Evolutionary conservation across 2,113 vertebrate species (phyloP).

Genomic region (Condylura cristata): DNA sequence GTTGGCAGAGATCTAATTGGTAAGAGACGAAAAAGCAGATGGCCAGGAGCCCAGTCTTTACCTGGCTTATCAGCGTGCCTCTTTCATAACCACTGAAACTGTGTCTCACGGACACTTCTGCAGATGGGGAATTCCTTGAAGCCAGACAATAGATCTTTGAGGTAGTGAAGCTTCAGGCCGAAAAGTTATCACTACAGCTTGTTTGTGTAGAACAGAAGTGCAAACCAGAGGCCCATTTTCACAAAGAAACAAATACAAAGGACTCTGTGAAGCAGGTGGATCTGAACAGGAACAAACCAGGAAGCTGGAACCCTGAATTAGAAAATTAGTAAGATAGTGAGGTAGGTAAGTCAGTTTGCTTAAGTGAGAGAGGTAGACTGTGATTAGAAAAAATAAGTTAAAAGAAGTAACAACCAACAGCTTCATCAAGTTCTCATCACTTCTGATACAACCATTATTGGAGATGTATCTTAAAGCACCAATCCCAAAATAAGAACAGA

Average conservation of each 20-base stretch:
- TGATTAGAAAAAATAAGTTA: conserved; percentile 49
- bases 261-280: not conserved
- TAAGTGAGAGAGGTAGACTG: not conserved
- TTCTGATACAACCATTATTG: not conserved
- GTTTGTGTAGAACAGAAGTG: not conserved
- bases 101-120: conserved; percentile 20
- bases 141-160: conserved; percentile 16
- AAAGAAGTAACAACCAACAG: not conserved
- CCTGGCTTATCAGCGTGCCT: conserved; percentile 72
- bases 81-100: conserved; percentile 80
- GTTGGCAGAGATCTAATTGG: conserved; percentile 71
- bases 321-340: not conserved
- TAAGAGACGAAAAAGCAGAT: conserved; percentile 75
- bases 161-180: not conserved
- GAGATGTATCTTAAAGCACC: conserved; percentile 31
- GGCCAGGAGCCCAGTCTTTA: conserved; percentile 76
- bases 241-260: not conserved
- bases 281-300: not conserved
- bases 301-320: not conserved
- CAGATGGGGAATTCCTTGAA: conserved; percentile 80
- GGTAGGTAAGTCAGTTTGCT: not conserved
- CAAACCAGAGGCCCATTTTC: not conserved
- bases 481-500: not conserved
- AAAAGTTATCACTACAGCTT: conserved; percentile 31
- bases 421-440: not conserved